Base-by-base conservation (phyloP, 2,888 invertebrate genomes). In the Drosophila tanythrix region DNA sequence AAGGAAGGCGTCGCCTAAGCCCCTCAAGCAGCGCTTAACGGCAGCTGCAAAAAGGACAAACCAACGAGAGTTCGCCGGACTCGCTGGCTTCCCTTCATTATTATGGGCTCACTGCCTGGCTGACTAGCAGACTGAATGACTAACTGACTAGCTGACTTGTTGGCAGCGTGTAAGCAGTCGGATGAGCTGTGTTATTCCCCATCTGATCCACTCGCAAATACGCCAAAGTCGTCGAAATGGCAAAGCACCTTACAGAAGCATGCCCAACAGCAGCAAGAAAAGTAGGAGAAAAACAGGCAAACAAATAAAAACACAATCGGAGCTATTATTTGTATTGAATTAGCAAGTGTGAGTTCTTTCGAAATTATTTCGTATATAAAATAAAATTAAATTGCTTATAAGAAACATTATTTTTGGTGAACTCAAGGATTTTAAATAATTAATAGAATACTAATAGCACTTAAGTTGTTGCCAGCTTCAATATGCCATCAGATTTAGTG, bases 11-110 rank as follows among this genome's bases (percentile, higher is more conserved):
- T 52, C 27, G 79, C 50, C 76, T 82, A 81, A 81, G 82, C 82
- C 76, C 79, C 82, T 81, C 80, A 72, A 79, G 79, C 79, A 82
- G 79, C 76, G 79, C 79, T 81, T 81, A 79, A 80, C 78, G 80
- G 66, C 72, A 70, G 72, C 76, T 64, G 58, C 46, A 53, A 68
- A 67, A 58, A 48, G 75, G 63, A 68, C 68, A 51, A 43, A 59
- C 13, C 38, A 64, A 65, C 38, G 2, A 29, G 62, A 50, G 61
- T 63, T 46, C 56, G 46, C 25, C 25, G 71, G 64, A 71, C 65
- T 63, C 33, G 27, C 33, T 57, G 51, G 38, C 61, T 48, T 57
- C 35, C 25, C 27, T 35, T 27, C 48, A 35, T 59, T 35, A 46
- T 43, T 25, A 70, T 36, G 70, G 25, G 33, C 56, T 27, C 18